These are phyloP conservation scores for Salticus scenicus DNA, from an alignment of 2,888 invertebrate genomes.

Conservation along the genomic window DNA sequence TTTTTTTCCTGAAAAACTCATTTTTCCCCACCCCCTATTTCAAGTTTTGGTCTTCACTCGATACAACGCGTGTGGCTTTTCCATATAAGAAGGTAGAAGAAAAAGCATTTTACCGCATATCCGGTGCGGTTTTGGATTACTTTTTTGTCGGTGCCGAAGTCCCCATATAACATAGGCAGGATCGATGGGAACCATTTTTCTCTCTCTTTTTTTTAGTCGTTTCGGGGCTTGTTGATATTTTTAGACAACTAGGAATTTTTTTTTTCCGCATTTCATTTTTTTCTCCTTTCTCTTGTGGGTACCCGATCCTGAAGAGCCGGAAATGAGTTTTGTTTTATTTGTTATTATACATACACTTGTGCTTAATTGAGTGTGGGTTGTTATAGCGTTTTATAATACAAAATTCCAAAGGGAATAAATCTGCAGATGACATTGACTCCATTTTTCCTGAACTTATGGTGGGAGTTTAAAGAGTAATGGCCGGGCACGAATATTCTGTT, in stretches of 20 bases:
- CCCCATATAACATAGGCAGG: not conserved
- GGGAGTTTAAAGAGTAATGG: no score
- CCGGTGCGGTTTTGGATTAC: not conserved
- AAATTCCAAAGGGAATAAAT: not conserved
- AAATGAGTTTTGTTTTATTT: not conserved
- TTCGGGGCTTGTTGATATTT: not conserved
- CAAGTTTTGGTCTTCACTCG: not conserved
- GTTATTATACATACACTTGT: not conserved
- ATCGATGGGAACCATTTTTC: not conserved
- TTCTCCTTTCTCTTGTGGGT: not conserved
- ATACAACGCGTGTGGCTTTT: conserved; percentile 1
- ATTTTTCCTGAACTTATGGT: not conserved
- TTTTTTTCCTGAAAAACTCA: not conserved
- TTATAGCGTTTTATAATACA: not conserved
- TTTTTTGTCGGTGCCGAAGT: not conserved
- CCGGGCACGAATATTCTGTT: no score
- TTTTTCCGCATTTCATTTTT: no score
- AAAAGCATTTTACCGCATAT: conserved; percentile 1
- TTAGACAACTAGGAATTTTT: not conserved
- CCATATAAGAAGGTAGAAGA: not conserved
- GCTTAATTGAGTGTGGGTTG: not conserved
- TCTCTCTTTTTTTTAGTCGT: not conserved
- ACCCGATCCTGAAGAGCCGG: not conserved
- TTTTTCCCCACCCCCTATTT: not conserved
- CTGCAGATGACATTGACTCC: not conserved